A percentile compares a stretch with the other conserved stretches of the same genome.
phyloP scores from a whole-genome alignment of 2,888 invertebrate genomes.

The Hypercompe scribonia region DNA sequence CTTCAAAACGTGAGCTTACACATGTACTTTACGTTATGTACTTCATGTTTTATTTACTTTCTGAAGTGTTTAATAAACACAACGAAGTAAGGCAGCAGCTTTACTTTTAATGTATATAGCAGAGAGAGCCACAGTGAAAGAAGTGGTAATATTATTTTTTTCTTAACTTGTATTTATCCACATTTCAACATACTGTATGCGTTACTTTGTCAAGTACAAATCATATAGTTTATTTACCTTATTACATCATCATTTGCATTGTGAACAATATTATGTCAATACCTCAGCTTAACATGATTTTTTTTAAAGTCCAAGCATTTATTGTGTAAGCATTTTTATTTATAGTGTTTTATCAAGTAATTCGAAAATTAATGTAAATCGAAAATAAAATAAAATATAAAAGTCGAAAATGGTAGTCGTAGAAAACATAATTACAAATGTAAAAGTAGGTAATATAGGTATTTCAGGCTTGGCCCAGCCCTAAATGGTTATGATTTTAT shows the following conservation, averaged over 20 bases:
- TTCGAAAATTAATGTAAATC: background rate
- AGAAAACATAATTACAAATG: background rate
- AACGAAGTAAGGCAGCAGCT: no score
- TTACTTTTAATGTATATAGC: background rate
- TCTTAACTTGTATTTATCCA: background rate
- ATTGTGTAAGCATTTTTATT: background rate
- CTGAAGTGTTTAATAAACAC: no score
- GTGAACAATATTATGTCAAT: background rate
- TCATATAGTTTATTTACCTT: background rate
- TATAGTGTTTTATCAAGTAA: background rate
- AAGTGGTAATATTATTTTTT: background rate
- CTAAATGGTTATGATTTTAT: no score
- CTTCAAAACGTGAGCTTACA: background rate
- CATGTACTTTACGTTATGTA: no score
- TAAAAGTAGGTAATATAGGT: no score
- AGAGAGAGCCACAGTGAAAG: background rate
- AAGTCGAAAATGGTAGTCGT: background rate
- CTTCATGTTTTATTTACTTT: no score
- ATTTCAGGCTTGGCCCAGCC: no score
- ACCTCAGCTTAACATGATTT: background rate
- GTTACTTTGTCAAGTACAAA: background rate
- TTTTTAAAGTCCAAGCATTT: background rate
- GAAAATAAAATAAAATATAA: no score
- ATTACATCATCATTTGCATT: background rate
- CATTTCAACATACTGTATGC: background rate